Evolutionary conservation across 1,140 invertebrate genomes (phyloP), one percentile per base, ranked within the genome.

Genomic region (Tribolium castaneum): DNA sequence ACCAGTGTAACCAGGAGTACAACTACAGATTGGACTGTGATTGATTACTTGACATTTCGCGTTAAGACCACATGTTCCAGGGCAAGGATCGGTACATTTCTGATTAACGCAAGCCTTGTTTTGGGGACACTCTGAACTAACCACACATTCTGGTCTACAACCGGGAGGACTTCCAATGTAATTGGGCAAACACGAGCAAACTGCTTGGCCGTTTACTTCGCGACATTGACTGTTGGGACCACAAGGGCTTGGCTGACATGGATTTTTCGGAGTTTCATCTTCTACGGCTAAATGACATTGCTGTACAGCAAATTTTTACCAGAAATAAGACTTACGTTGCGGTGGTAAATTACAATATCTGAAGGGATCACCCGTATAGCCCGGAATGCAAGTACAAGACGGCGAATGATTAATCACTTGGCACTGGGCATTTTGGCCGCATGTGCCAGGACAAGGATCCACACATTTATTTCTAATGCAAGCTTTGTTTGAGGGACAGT

Each of bases 321-420:
- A 75, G 54, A 7, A 19, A 39, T 76, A 13, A 39, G 62, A 89
- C 90, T 91, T 89, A 93, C 92, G 90, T 90, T 90, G 90, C 91
- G 2, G 87, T 89, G 2, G 73, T 14, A 84, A 81, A 82, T 76
- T 86, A 80, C 90, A 93, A 71, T 86, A 88, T 79, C 88, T 87
- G 85, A 90, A 91, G 6, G 91, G 91, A 88, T 92, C 90, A 19
- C 95, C 95, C 16, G 92, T 92, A 80, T 91, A 94, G 72, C 92
- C 93, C 74, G 88, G 82, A 39, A 89, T 87, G 85, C 95, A 96
- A 5, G 91, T 93, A 83, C 95, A 96, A 4, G 92, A 90, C 0
- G 95, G 94, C 80, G 94, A 92, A 86, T 97, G 95, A 83, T 95
- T 93, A 7, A 94, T 90, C 0, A 96, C 93, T 82, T 93, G 91